phyloP scores from a whole-genome alignment of 2,888 invertebrate species.

The Minunthozetes semirufus region DNA sequence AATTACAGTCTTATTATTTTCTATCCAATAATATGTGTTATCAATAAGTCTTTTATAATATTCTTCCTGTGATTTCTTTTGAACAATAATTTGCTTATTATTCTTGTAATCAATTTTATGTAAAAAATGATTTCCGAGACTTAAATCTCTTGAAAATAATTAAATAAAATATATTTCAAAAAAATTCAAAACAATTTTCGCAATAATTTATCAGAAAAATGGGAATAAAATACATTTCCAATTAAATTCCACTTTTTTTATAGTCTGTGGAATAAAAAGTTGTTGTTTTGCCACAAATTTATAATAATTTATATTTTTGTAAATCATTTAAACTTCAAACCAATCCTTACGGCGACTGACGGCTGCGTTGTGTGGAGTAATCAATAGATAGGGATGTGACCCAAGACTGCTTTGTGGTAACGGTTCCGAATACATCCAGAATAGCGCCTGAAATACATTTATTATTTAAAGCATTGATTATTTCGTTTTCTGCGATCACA shows the following conservation, averaged over 20 bases:
- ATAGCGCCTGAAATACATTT: constrained; percentile 55
- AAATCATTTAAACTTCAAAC: no score
- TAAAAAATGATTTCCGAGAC: no score
- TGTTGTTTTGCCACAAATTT: constrained; percentile 48
- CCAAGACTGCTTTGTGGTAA: constrained; percentile 51
- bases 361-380: constrained; percentile 52
- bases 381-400: constrained; percentile 52
- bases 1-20: not conserved
- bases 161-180: not conserved
- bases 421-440: constrained; percentile 57
- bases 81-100: not conserved
- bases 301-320: constrained; percentile 51
- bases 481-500: constrained; percentile 52
- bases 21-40: not conserved
- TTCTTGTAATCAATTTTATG: not conserved
- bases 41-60: not conserved
- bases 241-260: no score
- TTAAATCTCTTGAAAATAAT: not conserved
- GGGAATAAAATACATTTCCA: constrained; percentile 41
- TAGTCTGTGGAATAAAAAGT: constrained; percentile 48
- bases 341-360: constrained; percentile 50
- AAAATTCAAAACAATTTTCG: no score
- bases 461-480: constrained; percentile 53
- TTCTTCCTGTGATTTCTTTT: not conserved
- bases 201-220: no score